Conservation (phyloP, 2,888 invertebrate species). For the Schizaphis graminum region DNA sequence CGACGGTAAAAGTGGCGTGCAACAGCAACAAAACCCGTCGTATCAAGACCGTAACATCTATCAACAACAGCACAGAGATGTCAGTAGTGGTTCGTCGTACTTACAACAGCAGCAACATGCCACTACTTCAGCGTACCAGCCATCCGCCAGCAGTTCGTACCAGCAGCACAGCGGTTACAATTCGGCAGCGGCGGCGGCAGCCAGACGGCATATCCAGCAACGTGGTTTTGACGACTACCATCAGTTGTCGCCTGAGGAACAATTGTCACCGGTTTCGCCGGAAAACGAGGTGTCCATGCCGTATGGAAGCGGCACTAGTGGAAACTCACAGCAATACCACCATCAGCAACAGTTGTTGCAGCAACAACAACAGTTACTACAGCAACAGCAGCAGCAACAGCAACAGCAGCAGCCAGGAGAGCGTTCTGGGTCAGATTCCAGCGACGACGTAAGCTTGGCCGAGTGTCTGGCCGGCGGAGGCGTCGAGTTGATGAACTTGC, state of each 20-base stretch:
- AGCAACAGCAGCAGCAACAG: slow-evolving; percentile 60
- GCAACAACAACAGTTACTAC: slow-evolving; percentile 67
- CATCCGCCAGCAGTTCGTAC: background rate
- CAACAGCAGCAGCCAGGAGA: slow-evolving; percentile 67
- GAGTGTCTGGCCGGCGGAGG: slow-evolving; percentile 64
- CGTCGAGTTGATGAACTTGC: slow-evolving; percentile 48
- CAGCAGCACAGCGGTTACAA: slow-evolving; percentile 45
- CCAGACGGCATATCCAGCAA: slow-evolving; percentile 47
- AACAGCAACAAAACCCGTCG: slow-evolving; percentile 23
- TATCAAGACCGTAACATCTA: background rate
- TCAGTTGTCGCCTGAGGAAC: slow-evolving; percentile 61
- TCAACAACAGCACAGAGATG: slow-evolving; percentile 11
- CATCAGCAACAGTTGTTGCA: slow-evolving; percentile 67
- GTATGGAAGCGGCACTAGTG: slow-evolving; percentile 51
- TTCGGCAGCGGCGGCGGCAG: slow-evolving; percentile 26
- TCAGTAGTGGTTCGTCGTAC: background rate
- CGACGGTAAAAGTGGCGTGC: background rate
- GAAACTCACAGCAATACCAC: slow-evolving; percentile 67
- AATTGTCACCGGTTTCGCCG: slow-evolving; percentile 58
- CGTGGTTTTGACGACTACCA: slow-evolving; percentile 30
- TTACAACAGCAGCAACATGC: background rate
- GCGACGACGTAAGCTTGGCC: slow-evolving; percentile 67
- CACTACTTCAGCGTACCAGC: background rate
- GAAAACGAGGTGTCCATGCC: slow-evolving; percentile 50
- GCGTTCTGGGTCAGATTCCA: slow-evolving; percentile 67